These are phyloP conservation scores for Actinemys pallida DNA, from an alignment of 2,113 vertebrate genomes.

Conservation along the genomic window DNA sequence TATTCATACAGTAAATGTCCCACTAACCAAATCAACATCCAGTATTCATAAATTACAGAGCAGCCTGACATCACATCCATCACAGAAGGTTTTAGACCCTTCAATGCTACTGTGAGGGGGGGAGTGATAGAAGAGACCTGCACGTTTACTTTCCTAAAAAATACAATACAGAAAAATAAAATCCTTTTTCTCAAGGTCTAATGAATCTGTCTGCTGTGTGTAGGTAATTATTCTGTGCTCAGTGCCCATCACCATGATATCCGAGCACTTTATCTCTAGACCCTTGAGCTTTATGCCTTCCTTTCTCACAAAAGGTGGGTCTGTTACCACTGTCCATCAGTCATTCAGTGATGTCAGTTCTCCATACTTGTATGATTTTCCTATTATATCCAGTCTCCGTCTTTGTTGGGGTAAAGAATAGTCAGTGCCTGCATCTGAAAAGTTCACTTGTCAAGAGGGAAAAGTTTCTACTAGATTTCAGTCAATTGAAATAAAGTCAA, in stretches of 20 bases:
- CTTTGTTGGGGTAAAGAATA: neutral
- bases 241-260: fast-evolving
- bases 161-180: neutral
- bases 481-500: neutral
- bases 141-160: neutral
- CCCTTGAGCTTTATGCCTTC: neutral
- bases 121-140: fast-evolving
- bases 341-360: fast-evolving
- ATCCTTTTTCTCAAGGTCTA: neutral
- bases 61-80: neutral
- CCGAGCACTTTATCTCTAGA: fast-evolving
- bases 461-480: neutral
- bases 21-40: neutral
- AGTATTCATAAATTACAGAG: neutral
- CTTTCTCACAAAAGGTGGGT: neutral
- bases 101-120: neutral
- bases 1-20: neutral
- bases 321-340: fast-evolving
- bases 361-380: neutral
- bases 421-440: neutral
- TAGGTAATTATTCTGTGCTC: neutral
- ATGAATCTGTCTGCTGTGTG: neutral
- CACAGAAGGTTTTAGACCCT: fast-evolving
- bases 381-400: neutral
- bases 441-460: neutral